Conservation (phyloP, 1,140 invertebrate species). For the Drosophila willistoni region DNA sequence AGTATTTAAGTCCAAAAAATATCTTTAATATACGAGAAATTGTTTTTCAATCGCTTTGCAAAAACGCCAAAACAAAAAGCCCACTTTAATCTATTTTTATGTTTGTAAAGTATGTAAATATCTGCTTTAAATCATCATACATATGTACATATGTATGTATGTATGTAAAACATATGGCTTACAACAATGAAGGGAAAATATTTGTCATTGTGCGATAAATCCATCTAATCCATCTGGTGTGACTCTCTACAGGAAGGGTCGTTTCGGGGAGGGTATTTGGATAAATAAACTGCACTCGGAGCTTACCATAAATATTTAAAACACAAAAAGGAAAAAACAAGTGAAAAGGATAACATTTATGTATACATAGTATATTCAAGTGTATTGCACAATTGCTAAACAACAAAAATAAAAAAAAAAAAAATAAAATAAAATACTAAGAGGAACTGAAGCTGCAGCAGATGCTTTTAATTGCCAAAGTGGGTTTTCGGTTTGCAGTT, state of each 20-base stretch:
- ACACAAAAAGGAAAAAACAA: slow-evolving; percentile 52
- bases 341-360: not conserved
- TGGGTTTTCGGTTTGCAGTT: slow-evolving; percentile 41
- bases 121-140: not conserved
- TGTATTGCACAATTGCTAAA: slow-evolving; percentile 26
- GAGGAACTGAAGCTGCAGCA: slow-evolving; percentile 25
- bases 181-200: slow-evolving; percentile 39
- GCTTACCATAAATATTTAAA: slow-evolving; percentile 68
- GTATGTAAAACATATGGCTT: slow-evolving; percentile 30
- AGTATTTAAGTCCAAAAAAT: too few relatives aligned
- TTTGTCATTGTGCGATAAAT: slow-evolving; percentile 65
- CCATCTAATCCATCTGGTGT: slow-evolving; percentile 64
- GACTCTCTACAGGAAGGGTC: not conserved
- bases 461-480: slow-evolving; percentile 64
- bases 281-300: slow-evolving; percentile 68
- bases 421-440: not conserved
- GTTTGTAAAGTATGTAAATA: not conserved
- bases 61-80: too few relatives aligned
- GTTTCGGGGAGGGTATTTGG: slow-evolving; percentile 54
- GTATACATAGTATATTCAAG: not conserved
- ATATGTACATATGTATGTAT: not conserved
- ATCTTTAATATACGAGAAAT: not conserved
- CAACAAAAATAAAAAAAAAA: not conserved
- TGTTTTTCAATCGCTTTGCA: not conserved
- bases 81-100: too few relatives aligned